Base-by-base conservation (phyloP, 2,888 invertebrate species). In the Holacanthella duospinosa region DNA sequence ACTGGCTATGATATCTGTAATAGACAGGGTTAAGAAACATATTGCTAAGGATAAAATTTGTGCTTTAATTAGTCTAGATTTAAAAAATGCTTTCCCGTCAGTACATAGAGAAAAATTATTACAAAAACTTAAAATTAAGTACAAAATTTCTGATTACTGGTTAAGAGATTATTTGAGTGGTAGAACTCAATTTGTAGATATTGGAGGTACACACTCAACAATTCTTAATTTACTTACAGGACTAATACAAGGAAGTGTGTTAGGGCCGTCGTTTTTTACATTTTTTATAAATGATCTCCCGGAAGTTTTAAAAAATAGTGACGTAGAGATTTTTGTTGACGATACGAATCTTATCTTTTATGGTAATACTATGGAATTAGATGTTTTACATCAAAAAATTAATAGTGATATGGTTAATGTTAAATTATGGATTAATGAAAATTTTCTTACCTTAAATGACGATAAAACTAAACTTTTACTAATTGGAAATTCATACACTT, bases 101-200 rank as follows among this genome's bases (percentile, higher is more conserved):
- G 48, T 48, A 4, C 12, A 9, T 4, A 48, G 48, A 21, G 48
- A 48, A 21, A 9, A n/a, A 48, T 48, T 48, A 4, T 48, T 48
- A 48, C 6, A n/a, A 4, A 48, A 48, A 48, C 4, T 48, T 9
- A 48, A 48, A 48, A 4, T 4, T 16, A 48, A 48, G 48, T 48
- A n/a, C 48, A 48, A 48, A 21, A 21, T 48, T 48, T n/a, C 19
- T 48, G 48, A 48, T 48, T 48, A 48, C 48, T 48, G 48, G 48
- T 48, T 48, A 21, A 9, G 48, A n/a, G 48, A 48, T 21, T 48
- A 48, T 48, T 48, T 48, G 4, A 9, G 21, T 48, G 48, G n/a
- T 48, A 48, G 48, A 21, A 48, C 21, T 9, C 48, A 48, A 21
- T 48, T 48, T 48, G 48, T 48, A 48, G 19, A 48, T n/a, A n/a